Conservation (phyloP, 2,113 vertebrate species). For the Elachura formosa region DNA sequence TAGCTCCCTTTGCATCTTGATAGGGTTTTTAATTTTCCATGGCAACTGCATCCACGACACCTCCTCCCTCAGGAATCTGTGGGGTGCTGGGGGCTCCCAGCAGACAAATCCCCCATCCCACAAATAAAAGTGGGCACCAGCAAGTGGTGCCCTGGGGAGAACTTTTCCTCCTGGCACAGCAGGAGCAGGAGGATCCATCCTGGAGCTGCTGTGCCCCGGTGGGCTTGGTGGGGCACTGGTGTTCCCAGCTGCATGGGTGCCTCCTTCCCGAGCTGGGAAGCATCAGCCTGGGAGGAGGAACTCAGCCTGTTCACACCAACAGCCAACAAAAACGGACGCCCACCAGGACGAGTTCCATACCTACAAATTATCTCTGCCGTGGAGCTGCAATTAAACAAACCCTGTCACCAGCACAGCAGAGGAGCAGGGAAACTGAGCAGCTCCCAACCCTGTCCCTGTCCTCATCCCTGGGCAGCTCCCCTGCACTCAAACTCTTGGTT, state of each 20-base stretch:
- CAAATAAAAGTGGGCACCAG: not conserved
- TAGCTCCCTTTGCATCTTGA: not conserved
- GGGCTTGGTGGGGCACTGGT: not conserved
- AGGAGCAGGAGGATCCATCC: not conserved
- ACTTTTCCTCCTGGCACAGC: rapidly evolving
- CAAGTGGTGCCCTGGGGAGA: not conserved
- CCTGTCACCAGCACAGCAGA: not conserved
- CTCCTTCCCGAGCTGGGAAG: not conserved
- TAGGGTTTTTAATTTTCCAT: not conserved
- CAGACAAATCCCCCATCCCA: not conserved
- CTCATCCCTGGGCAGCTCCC: not conserved
- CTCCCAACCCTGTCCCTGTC: not conserved
- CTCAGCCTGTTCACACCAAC: not conserved
- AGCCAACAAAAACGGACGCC: not conserved
- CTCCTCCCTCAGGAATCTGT: not conserved
- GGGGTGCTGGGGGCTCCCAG: not conserved
- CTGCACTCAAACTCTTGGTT: rapidly evolving
- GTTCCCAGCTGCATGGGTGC: not conserved
- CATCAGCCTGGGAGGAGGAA: not conserved
- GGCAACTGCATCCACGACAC: not conserved
- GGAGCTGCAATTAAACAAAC: not conserved
- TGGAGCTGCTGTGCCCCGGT: not conserved
- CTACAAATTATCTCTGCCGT: not conserved
- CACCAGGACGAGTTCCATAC: not conserved
- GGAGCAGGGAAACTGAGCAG: not conserved